Conservation (phyloP, 1,140 invertebrate species). For the Drosophila guanche region DNA sequence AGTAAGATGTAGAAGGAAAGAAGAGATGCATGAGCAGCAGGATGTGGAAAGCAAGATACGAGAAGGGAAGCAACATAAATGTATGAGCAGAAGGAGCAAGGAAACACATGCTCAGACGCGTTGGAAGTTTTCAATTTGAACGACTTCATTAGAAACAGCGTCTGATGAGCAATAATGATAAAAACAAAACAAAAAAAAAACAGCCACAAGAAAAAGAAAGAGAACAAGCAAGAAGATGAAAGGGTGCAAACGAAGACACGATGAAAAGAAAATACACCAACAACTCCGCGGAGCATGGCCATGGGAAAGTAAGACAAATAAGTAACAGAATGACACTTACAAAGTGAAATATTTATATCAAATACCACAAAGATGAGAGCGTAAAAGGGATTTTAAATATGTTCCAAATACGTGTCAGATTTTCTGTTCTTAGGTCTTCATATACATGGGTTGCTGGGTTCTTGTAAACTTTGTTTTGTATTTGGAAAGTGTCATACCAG, state of each 20-base stretch:
- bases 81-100: conserved; percentile 29
- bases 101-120: conserved; percentile 45
- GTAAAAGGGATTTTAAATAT: too few species aligned
- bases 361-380: too few species aligned
- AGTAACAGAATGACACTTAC: too few species aligned
- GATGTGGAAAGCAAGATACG: background rate
- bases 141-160: conserved; percentile 73
- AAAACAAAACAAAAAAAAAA: conserved; percentile 38
- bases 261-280: conserved; percentile 24
- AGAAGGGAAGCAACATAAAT: too few species aligned
- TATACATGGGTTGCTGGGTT: too few species aligned
- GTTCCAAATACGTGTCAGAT: too few species aligned
- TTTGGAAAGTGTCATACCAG: too few species aligned
- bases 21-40: background rate
- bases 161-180: conserved; percentile 77
- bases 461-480: too few species aligned
- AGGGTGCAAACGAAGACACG: conserved; percentile 15
- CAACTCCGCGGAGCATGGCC: background rate
- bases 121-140: conserved; percentile 76
- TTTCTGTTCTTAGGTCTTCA: too few species aligned
- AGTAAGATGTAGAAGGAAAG: too few species aligned
- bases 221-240: conserved; percentile 1
- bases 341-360: too few species aligned
- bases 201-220: background rate
- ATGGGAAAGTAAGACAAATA: too few species aligned